Percentiles rank a stretch among this genome's conserved stretches.
phyloP scores from a whole-genome alignment of 37 sponge, comb jelly and placozoan genomes.

The Chondrosia reniformis region DNA sequence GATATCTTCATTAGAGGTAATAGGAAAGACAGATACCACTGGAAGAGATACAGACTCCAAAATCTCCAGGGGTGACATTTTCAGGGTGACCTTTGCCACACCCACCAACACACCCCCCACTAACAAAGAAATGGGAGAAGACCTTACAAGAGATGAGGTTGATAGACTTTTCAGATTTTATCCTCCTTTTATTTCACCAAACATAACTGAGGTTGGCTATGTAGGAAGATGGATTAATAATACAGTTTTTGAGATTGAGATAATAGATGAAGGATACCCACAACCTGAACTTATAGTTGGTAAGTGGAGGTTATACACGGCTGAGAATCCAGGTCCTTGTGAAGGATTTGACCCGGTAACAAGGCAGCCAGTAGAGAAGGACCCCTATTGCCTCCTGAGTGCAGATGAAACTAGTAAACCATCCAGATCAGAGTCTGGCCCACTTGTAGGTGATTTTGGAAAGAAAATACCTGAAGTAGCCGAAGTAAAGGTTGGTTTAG shows the following conservation, averaged over 20 bases:
- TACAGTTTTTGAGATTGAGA: constrained; percentile 37
- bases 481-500: constrained; percentile 35
- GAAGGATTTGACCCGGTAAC: constrained; percentile 63
- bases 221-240: constrained; percentile 57
- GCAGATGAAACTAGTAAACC: constrained; percentile 40
- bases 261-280: constrained; percentile 80
- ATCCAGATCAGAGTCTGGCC: constrained; percentile 42
- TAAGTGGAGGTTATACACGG: constrained; percentile 60
- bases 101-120: constrained; percentile 82
- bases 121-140: background rate
- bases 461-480: constrained; percentile 49
- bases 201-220: constrained; percentile 28
- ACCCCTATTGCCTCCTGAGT: constrained; percentile 61
- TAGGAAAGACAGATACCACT: background rate
- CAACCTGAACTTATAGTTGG: constrained; percentile 68
- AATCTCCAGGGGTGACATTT: constrained; percentile 61
- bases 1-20: constrained; percentile 50
- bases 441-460: constrained; percentile 70
- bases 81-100: constrained; percentile 51
- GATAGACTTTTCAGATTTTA: constrained; percentile 61
- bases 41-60: constrained; percentile 44
- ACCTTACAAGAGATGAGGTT: constrained; percentile 39
- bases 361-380: background rate
- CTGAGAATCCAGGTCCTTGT: constrained; percentile 52
- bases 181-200: constrained; percentile 48